These are phyloP conservation scores for Camptogramma bilineatum DNA, from an alignment of 2,888 invertebrate species.

Conservation along the genomic window DNA sequence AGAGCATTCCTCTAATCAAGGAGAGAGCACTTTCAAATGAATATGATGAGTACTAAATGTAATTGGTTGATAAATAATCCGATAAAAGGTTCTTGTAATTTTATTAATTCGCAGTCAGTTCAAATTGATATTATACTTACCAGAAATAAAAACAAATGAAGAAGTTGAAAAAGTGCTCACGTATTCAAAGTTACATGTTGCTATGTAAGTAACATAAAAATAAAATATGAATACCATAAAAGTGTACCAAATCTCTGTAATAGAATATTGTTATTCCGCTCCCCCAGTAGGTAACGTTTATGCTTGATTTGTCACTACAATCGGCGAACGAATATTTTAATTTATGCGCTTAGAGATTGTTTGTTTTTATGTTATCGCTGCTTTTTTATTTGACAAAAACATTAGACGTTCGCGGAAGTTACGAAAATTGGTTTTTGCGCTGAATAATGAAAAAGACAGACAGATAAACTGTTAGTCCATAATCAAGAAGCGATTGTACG, in stretches of 20 bases:
- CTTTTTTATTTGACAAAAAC: conserved; percentile 70
- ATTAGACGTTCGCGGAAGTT: conserved; percentile 70
- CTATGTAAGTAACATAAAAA: conserved; percentile 36
- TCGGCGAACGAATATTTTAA: conserved; percentile 82
- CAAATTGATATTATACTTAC: neutral
- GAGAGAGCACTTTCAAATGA: conserved; percentile 79
- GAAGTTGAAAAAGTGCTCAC: conserved; percentile 21
- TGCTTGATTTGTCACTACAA: conserved; percentile 76
- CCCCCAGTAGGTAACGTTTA: conserved; percentile 71
- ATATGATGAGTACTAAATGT: conserved; percentile 77
- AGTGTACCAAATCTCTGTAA: conserved; percentile 45
- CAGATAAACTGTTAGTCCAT: conserved; percentile 51
- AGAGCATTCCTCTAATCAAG: conserved; percentile 82
- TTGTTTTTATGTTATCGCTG: conserved; percentile 77
- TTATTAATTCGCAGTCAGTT: conserved; percentile 1
- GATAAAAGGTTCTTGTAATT: conserved; percentile 25
- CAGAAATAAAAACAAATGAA: conserved; percentile 15
- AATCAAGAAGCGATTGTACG: conserved; percentile 42
- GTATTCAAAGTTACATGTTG: conserved; percentile 27
- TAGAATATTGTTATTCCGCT: conserved; percentile 61
- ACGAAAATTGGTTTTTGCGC: conserved; percentile 60
- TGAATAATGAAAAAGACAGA: conserved; percentile 52
- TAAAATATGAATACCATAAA: conserved; percentile 42
- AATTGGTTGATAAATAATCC: conserved; percentile 61
- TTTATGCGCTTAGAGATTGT: conserved; percentile 80